These are phyloP conservation scores for Dolichotis patagonum DNA, from an alignment of 2,113 vertebrate species.

Conservation along the genomic window DNA sequence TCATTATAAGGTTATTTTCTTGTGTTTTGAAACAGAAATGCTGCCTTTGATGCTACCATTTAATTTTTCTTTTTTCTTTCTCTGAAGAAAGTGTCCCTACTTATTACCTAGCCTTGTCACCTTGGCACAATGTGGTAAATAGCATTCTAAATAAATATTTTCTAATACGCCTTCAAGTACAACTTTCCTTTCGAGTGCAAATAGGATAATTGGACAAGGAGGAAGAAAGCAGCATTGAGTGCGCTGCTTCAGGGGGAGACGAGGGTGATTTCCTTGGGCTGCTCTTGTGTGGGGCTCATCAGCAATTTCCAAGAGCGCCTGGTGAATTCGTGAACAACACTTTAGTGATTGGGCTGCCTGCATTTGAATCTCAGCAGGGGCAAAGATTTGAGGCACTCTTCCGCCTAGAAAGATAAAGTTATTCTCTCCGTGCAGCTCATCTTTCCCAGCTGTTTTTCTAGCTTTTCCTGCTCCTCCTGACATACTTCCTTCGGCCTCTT, in stretches of 20 bases:
- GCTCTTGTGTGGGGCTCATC: neutral
- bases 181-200: conserved; percentile 84
- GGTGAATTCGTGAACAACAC: conserved; percentile 35
- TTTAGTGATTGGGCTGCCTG: neutral
- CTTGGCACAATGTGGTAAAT: conserved; percentile 76
- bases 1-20: conserved; percentile 87
- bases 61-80: conserved; percentile 78
- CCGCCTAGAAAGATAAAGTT: neutral
- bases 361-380: conserved; percentile 49
- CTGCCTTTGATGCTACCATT: conserved; percentile 82
- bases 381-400: neutral
- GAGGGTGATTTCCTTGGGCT: neutral
- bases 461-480: neutral
- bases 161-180: conserved; percentile 81
- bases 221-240: conserved; percentile 64
- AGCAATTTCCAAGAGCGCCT: conserved; percentile 41
- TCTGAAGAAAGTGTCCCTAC: conserved; percentile 72
- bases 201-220: conserved; percentile 84
- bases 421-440: neutral
- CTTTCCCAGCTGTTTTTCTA: neutral
- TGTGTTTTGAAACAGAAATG: conserved; percentile 84
- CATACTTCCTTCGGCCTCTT: neutral
- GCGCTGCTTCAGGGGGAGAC: conserved; percentile 4
- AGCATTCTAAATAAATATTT: conserved; percentile 85
- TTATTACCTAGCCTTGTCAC: conserved; percentile 76